A percentile compares a stretch with the other conserved stretches of the same genome.
These are phyloP conservation scores for Hyposmocoma kahamanoa DNA, from an alignment of 1,140 invertebrate species.

Conservation along the genomic window DNA sequence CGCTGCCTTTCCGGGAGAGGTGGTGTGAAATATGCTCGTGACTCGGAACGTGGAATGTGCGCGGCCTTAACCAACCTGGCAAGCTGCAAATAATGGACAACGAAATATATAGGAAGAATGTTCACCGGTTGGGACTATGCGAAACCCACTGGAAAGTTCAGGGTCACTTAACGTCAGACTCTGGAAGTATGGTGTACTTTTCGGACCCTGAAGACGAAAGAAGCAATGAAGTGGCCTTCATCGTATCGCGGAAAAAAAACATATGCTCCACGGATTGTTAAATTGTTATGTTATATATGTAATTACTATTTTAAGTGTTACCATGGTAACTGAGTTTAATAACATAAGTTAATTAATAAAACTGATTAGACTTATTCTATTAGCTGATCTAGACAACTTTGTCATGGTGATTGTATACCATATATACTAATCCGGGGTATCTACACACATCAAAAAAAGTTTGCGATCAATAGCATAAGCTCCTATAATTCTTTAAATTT, in stretches of 20 bases:
- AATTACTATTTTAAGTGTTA: no score
- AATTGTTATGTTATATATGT: no score
- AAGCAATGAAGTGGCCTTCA: constrained; percentile 12
- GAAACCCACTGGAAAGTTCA: constrained; percentile 14
- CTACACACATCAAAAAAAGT: no score
- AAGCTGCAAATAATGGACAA: constrained; percentile 13
- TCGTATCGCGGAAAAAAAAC: neutral
- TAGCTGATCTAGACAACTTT: no score
- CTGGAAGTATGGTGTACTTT: constrained; percentile 13
- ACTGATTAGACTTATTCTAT: no score
- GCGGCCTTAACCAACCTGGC: constrained; percentile 14
- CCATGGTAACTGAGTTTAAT: no score
- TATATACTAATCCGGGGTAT: no score
- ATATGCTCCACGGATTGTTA: no score
- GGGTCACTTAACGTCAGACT: constrained; percentile 11
- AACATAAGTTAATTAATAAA: no score
- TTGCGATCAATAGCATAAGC: no score
- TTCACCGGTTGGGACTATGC: constrained; percentile 10
- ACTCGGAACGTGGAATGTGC: constrained; percentile 20
- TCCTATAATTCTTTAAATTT: no score
- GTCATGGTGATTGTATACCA: no score
- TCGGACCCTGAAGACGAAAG: constrained; percentile 12
- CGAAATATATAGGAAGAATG: constrained; percentile 11
- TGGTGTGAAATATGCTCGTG: constrained; percentile 12
- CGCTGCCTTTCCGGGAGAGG: constrained; percentile 1